Conservation (phyloP, 1,140 invertebrate species). For the Drosophila dunni region DNA sequence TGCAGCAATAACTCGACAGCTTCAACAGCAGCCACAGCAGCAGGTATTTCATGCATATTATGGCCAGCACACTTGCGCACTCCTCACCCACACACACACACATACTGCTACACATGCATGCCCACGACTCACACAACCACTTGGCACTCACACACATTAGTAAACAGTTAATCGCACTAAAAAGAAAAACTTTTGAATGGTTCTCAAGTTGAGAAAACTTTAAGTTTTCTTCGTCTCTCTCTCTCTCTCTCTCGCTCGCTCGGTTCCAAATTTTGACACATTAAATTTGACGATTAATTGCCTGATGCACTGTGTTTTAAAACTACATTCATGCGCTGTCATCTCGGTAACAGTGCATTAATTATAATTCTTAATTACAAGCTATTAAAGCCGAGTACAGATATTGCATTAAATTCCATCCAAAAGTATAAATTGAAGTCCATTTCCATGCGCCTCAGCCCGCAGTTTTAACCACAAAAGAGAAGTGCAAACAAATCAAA, state of each 20-base stretch:
- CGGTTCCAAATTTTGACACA: constrained; percentile 13
- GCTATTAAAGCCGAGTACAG: constrained; percentile 57
- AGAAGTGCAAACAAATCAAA: constrained; percentile 70
- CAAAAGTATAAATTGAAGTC: constrained; percentile 18
- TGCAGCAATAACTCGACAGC: constrained; percentile 20
- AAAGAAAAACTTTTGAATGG: constrained; percentile 7
- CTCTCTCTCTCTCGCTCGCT: not conserved
- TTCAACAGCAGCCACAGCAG: constrained; percentile 8
- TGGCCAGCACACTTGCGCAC: constrained; percentile 53
- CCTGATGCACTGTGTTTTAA: constrained; percentile 9
- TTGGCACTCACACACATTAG: constrained; percentile 23
- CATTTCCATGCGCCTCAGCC: not conserved
- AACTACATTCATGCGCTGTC: constrained; percentile 35
- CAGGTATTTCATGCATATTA: constrained; percentile 62
- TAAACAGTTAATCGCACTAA: constrained; percentile 24
- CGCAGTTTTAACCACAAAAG: constrained; percentile 45
- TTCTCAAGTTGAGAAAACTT: not conserved
- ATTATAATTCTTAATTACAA: constrained; percentile 70
- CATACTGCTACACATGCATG: constrained; percentile 34
- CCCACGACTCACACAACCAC: constrained; percentile 30
- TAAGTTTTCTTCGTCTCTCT: not conserved
- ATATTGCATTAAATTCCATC: constrained; percentile 11
- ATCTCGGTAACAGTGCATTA: constrained; percentile 23
- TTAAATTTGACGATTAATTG: constrained; percentile 15
- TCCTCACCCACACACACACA: constrained; percentile 26